Conservation (phyloP, 2,888 invertebrate genomes). For the Zygaena filipendulae region DNA sequence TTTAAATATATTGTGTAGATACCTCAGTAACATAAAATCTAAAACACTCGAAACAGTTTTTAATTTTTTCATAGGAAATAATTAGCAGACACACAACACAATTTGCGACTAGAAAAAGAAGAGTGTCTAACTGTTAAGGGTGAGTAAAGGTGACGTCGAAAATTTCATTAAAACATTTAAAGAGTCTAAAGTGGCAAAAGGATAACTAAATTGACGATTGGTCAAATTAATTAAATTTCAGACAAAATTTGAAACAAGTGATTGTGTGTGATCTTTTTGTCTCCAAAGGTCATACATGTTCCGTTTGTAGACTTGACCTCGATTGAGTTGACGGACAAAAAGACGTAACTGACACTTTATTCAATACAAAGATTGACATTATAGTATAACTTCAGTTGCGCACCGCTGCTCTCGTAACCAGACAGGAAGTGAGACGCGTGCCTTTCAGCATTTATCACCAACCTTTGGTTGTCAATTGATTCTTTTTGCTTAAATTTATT, state of each 20-base stretch:
- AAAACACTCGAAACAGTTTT: too few species aligned
- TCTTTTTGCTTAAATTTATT: too few species aligned
- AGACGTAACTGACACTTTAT: conserved; percentile 27
- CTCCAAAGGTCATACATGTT: conserved; percentile 54
- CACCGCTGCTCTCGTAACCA: conserved; percentile 46
- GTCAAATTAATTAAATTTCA: conserved; percentile 23
- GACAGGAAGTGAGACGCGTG: conserved; percentile 55
- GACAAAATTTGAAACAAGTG: conserved; percentile 24
- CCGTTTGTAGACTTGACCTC: conserved; percentile 47
- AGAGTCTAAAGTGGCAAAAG: conserved; percentile 12
- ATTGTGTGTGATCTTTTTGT: conserved; percentile 43
- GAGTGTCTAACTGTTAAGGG: too few species aligned
- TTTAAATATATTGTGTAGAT: too few species aligned
- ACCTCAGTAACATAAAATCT: too few species aligned
- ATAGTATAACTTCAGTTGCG: conserved; percentile 22
- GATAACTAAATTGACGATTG: too few species aligned
- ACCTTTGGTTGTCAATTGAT: too few species aligned
- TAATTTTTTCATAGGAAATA: too few species aligned
- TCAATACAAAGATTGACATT: conserved; percentile 33
- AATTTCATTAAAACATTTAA: too few species aligned
- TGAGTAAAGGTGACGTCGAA: too few species aligned
- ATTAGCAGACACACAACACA: too few species aligned
- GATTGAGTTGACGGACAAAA: conserved; percentile 23
- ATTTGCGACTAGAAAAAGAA: too few species aligned
- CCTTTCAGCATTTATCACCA: conserved; percentile 47